Conservation (phyloP, 2,113 vertebrate genomes). For the Pontoporia blainvillei region DNA sequence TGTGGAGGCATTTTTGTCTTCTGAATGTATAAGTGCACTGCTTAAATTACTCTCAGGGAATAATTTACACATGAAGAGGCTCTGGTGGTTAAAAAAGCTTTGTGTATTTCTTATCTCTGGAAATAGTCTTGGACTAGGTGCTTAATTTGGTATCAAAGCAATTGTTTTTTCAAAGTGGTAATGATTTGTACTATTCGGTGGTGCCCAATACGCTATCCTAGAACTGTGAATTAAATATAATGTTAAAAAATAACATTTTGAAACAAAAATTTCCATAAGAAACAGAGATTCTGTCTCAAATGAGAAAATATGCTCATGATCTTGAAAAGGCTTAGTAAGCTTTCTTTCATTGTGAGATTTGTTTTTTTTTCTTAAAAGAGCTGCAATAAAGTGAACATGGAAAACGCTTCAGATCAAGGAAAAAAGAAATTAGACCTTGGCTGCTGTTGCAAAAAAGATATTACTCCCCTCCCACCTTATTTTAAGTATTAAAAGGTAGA, state of each 20-base stretch:
- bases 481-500: not conserved
- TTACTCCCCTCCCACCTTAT: not conserved
- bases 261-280: slow-evolving; percentile 32
- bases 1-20: slow-evolving; percentile 23
- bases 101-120: slow-evolving; percentile 35
- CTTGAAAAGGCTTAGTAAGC: not conserved
- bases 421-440: not conserved
- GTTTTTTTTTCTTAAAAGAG: not conserved
- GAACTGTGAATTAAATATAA: slow-evolving; percentile 33
- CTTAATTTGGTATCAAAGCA: slow-evolving; percentile 30
- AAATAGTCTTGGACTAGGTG: slow-evolving; percentile 39
- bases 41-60: slow-evolving; percentile 56
- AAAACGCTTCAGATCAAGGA: not conserved
- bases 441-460: not conserved
- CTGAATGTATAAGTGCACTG: slow-evolving; percentile 45
- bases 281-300: not conserved
- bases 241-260: slow-evolving; percentile 21
- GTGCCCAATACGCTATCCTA: not conserved
- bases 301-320: not conserved
- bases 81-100: slow-evolving; percentile 29
- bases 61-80: slow-evolving; percentile 64
- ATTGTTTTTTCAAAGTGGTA: slow-evolving; percentile 15
- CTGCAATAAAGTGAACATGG: not conserved
- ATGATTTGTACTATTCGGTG: not conserved
- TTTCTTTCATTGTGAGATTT: slow-evolving; percentile 13